phyloP scores from a whole-genome alignment of 2,113 vertebrate genomes.

The Aramus guarauna region DNA sequence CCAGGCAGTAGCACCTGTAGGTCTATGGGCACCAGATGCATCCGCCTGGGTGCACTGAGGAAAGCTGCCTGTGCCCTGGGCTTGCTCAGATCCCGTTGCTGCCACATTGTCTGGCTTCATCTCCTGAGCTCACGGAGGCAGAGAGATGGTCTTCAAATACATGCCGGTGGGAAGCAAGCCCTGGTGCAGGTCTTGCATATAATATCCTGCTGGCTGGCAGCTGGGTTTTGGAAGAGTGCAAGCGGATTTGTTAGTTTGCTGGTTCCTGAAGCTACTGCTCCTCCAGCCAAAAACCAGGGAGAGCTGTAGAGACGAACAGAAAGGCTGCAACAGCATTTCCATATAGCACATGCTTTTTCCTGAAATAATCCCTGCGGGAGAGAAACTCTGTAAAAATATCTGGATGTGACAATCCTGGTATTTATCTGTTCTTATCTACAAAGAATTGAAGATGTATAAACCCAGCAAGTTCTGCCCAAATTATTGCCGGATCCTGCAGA shows the following conservation, averaged over 20 bases:
- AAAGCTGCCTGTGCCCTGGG: background rate
- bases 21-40: background rate
- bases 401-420: background rate
- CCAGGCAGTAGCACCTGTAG: background rate
- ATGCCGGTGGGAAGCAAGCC: background rate
- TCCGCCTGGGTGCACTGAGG: background rate
- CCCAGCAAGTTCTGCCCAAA: background rate
- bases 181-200: background rate
- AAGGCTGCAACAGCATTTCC: constrained; percentile 11
- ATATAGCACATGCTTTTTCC: background rate
- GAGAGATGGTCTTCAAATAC: background rate
- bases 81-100: rapidly evolving
- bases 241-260: background rate
- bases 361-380: constrained; percentile 22
- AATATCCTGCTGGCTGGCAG: background rate
- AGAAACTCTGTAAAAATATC: background rate
- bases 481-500: background rate
- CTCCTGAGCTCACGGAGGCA: background rate
- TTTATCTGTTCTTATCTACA: background rate
- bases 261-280: background rate
- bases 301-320: background rate
- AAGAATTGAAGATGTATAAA: background rate
- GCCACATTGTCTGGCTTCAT: background rate
- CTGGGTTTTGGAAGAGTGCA: background rate
- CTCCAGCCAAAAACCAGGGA: background rate